These are phyloP conservation scores for Achlya flavicornis DNA, from an alignment of 2,888 invertebrate species.

Conservation along the genomic window DNA sequence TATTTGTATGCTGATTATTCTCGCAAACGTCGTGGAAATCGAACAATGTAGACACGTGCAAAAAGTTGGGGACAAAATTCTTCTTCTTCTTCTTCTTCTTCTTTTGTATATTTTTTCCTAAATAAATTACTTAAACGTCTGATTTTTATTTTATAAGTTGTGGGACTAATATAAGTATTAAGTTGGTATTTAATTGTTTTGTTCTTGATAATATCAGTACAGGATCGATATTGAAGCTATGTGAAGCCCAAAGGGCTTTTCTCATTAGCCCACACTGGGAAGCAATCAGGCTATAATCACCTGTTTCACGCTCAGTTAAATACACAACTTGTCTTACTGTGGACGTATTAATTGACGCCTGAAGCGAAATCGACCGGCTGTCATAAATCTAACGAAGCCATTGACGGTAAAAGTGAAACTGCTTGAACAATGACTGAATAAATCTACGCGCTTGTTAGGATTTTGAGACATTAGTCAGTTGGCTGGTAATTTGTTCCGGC, in stretches of 20 bases:
- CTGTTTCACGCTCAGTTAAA: background rate
- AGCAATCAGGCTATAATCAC: background rate
- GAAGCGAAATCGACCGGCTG: slow-evolving; percentile 29
- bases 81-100: no score
- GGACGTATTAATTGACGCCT: slow-evolving; percentile 39
- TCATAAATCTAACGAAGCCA: slow-evolving; percentile 43
- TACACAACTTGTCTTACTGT: slow-evolving; percentile 28
- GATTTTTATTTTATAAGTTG: no score
- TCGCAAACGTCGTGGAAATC: slow-evolving; percentile 1
- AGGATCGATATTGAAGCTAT: background rate
- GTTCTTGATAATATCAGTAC: background rate
- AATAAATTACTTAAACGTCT: no score
- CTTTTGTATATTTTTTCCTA: background rate
- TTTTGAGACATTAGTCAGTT: background rate
- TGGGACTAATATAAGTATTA: background rate
- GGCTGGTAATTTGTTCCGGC: no score
- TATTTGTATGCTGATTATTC: background rate
- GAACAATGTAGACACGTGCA: background rate
- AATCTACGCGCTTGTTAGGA: background rate
- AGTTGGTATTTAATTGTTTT: background rate
- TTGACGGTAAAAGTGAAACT: slow-evolving; percentile 43
- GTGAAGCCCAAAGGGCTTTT: background rate
- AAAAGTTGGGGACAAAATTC: background rate
- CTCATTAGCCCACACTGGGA: background rate
- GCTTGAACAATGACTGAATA: slow-evolving; percentile 10